phyloP scores from a whole-genome alignment of 2,888 invertebrate genomes.

The Fragum sueziense region DNA sequence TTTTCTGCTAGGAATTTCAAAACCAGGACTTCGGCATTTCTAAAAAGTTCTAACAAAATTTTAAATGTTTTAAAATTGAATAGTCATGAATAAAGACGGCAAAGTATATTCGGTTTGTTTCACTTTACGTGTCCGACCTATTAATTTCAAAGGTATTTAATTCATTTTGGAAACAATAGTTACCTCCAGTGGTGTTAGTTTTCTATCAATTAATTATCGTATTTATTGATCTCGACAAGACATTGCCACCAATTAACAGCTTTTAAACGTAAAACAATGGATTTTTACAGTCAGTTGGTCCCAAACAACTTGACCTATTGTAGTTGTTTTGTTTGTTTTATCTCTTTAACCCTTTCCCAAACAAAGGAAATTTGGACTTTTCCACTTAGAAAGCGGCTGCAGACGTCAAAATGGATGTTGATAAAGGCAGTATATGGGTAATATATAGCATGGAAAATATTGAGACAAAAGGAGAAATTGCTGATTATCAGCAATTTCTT shows the following conservation, averaged over 20 bases:
- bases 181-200: conserved; percentile 26
- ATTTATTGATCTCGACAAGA: conserved; percentile 30
- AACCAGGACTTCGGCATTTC: too few species aligned
- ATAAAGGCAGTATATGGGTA: too few species aligned
- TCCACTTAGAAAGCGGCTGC: too few species aligned
- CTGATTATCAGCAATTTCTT: too few species aligned
- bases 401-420: too few species aligned
- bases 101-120: neutral
- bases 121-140: neutral
- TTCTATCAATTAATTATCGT: conserved; percentile 28
- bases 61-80: too few species aligned
- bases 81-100: too few species aligned
- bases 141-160: conserved; percentile 12
- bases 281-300: conserved; percentile 17
- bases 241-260: conserved; percentile 40
- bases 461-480: too few species aligned
- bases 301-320: conserved; percentile 12
- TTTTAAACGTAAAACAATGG: conserved; percentile 34
- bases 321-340: conserved; percentile 17
- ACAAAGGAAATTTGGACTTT: too few species aligned
- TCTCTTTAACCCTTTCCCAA: conserved; percentile 18
- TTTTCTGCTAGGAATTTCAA: too few species aligned
- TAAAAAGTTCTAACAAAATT: too few species aligned
- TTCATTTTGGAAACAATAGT: conserved; percentile 11
- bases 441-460: too few species aligned